Base-by-base conservation (phyloP, 2,888 invertebrate genomes). In the Aleiodes testaceus region DNA sequence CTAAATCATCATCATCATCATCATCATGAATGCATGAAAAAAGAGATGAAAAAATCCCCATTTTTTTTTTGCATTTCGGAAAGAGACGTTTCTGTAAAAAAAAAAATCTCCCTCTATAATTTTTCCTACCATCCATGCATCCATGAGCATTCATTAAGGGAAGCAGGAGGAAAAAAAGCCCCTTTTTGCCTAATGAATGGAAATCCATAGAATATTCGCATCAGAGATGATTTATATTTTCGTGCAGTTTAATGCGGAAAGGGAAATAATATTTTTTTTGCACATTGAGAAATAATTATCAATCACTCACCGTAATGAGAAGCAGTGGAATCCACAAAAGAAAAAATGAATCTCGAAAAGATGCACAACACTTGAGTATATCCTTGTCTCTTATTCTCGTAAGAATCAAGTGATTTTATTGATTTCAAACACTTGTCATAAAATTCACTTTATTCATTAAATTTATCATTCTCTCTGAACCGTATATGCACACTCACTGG, bases 121-220 rank as follows among this genome's bases (percentile, higher is more conserved):
- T 50, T 26, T 42, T 49, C 59, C 36, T 7, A 45, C 22, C 36
- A 14, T 42, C 18, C 18, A 9, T 18, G 36, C 59, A 47, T 59
- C 59, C 59, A 59, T 36, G 59, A 59, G 47, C 45, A 68, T 70
- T 59, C 70, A 66, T 61, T 66, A 66, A 55, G 47, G 3, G 3
- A 5, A 26, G 26, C 26, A 55, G 59, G 59, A 42, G 50, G 14
- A 50, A 61, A 66, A 70, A 64, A 64, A 64, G 9, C 12, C 26
- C 70, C 70, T 70, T 59, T 70, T 66, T 70, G 47, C 70, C 49
- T 66, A 70, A 70, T 70, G 65, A 70, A 20, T 49, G 47, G 65
- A 26, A 49, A 66, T 59, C 49, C 47, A 69, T 30, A 66, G 42
- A 42, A 36, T 20, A 16, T 14, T 16, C 36, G 36, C 16, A 42